These are phyloP conservation scores for Amiota minor DNA, from an alignment of 2,888 invertebrate species.

Conservation along the genomic window DNA sequence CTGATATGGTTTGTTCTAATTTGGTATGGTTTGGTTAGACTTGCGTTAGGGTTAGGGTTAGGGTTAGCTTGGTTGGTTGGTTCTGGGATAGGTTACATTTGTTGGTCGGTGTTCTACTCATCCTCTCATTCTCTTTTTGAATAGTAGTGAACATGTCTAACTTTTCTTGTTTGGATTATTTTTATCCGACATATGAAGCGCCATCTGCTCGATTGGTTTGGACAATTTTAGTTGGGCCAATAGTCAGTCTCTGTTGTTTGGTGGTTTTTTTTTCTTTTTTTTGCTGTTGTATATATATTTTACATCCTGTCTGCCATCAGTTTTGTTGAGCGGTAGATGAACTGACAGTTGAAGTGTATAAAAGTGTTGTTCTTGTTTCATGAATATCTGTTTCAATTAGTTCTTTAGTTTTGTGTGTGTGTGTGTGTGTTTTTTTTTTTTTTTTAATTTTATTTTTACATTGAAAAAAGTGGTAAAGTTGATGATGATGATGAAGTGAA, in stretches of 20 bases:
- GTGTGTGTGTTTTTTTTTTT: neutral
- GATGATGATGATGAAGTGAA: neutral
- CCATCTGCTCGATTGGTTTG: conserved; percentile 29
- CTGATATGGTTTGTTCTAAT: neutral
- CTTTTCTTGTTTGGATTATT: conserved; percentile 26
- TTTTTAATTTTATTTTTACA: conserved; percentile 1
- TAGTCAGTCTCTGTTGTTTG: neutral
- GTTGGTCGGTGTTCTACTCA: too few species aligned
- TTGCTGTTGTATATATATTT: neutral
- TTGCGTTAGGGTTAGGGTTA: too few species aligned
- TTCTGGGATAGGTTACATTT: too few species aligned
- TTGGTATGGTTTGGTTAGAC: neutral
- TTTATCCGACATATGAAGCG: conserved; percentile 28
- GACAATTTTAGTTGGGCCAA: conserved; percentile 13
- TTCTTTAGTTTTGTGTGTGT: conserved; percentile 18
- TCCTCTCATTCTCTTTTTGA: too few species aligned
- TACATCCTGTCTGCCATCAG: neutral
- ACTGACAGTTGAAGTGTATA: too few species aligned
- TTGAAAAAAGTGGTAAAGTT: neutral
- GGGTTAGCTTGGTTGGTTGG: too few species aligned
- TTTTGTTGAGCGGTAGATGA: neutral
- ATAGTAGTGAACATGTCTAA: conserved; percentile 25
- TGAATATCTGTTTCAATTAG: conserved; percentile 26
- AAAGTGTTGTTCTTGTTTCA: neutral
- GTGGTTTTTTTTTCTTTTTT: neutral